Percentiles rank a stretch among this genome's conserved stretches.
Conservation (phyloP, 2,113 vertebrate species). For the Spizaetus ornatus region DNA sequence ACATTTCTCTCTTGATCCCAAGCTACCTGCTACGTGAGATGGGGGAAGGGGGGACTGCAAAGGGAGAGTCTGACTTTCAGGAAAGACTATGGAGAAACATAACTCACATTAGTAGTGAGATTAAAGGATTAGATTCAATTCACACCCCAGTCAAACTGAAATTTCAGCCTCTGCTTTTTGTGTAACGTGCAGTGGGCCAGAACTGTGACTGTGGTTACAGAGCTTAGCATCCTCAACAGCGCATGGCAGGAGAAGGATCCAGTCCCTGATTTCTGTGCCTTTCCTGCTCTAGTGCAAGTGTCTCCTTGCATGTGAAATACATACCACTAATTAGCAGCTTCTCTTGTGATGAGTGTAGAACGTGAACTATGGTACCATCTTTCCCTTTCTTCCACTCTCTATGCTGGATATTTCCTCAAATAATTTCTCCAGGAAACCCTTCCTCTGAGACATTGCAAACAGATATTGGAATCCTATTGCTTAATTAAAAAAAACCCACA, state of each 20-base stretch:
- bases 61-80: background rate
- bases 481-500: background rate
- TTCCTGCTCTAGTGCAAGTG: background rate
- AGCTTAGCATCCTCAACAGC: background rate
- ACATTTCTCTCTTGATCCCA: background rate
- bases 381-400: background rate
- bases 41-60: background rate
- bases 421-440: background rate
- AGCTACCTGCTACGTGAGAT: background rate
- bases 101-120: background rate
- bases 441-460: background rate
- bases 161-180: slow-evolving; percentile 1
- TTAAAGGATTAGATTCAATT: slow-evolving; percentile 17
- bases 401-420: background rate
- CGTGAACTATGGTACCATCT: background rate
- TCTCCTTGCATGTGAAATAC: background rate
- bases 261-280: background rate
- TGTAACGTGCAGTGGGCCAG: background rate
- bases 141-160: background rate
- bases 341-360: background rate
- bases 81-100: background rate
- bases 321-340: background rate
- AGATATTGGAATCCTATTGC: background rate
- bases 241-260: rapidly evolving
- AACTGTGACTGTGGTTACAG: background rate